These are phyloP conservation scores for Mimachlamys varia DNA, from an alignment of 2,888 invertebrate genomes.

Conservation along the genomic window DNA sequence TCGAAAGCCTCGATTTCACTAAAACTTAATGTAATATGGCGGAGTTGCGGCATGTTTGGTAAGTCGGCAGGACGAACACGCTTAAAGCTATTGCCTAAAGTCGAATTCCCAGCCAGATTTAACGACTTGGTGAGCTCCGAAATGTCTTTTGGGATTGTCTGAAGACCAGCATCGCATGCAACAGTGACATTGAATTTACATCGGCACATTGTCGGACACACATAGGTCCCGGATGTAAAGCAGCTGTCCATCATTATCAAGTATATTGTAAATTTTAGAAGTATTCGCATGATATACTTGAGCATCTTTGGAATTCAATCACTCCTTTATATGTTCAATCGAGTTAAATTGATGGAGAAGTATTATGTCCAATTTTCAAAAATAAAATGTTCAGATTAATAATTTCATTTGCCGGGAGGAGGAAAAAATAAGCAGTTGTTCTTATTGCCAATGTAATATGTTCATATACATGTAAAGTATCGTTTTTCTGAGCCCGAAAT, in stretches of 20 bases:
- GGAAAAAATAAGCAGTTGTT: not conserved
- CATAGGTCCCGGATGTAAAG: not conserved
- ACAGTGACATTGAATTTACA: not conserved
- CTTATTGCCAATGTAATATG: not conserved
- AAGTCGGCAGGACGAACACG: slow-evolving; percentile 10
- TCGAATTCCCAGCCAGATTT: slow-evolving; percentile 37
- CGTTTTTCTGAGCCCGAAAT: not conserved
- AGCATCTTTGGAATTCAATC: not conserved
- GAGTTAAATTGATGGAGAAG: not conserved
- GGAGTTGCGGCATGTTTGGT: slow-evolving; percentile 16
- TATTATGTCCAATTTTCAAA: not conserved
- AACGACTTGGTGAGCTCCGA: slow-evolving; percentile 29
- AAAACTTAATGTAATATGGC: slow-evolving; percentile 38
- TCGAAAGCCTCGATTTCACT: slow-evolving; percentile 41
- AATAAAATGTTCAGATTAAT: not conserved
- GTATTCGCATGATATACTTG: not conserved
- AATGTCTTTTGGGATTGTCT: not conserved
- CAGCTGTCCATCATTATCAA: not conserved
- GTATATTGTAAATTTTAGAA: not conserved
- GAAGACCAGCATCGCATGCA: not conserved
- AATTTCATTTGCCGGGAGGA: not conserved
- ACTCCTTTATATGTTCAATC: not conserved
- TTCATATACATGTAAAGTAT: not conserved
- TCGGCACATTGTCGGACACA: not conserved
- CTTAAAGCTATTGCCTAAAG: slow-evolving; percentile 40